Percentiles rank a stretch among this genome's conserved stretches.
phyloP scores from a whole-genome alignment of 23 tunicate species.

The Phallusia fumigata region DNA sequence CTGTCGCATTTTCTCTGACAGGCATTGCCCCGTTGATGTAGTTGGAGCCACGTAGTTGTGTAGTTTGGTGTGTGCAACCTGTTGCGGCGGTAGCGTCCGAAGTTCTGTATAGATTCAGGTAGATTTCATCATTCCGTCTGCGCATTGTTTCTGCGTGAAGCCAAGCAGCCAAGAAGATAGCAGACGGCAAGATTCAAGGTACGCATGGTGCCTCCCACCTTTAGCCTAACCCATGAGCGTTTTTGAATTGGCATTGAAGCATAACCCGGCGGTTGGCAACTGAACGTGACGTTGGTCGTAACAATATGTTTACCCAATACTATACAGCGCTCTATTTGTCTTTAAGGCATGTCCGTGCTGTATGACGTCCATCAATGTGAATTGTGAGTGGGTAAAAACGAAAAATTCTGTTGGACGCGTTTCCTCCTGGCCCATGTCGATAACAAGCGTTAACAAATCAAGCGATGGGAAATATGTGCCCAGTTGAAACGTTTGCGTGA shows the following conservation, averaged over 20 bases:
- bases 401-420: not conserved
- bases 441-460: not conserved
- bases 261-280: not conserved
- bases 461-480: constrained; percentile 5
- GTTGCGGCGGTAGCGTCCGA: not conserved
- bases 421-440: not conserved
- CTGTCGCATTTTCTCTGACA: not conserved
- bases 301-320: too few relatives aligned
- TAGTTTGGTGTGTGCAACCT: constrained; percentile 12
- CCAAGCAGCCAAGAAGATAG: not conserved
- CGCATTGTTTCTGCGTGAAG: not conserved
- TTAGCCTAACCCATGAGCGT: not conserved
- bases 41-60: constrained; percentile 9
- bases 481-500: not conserved
- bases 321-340: too few relatives aligned
- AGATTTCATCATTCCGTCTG: not conserved
- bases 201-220: not conserved
- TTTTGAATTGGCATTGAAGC: not conserved
- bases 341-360: not conserved
- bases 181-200: not conserved
- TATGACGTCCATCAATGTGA: not conserved
- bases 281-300: not conserved
- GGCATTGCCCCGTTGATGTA: constrained; percentile 8
- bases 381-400: not conserved
- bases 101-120: constrained; percentile 2